Evolutionary conservation across 2,113 vertebrate genomes (phyloP), one percentile per base, ranked within the genome.

Genomic region (Seriola quinqueradiata): DNA sequence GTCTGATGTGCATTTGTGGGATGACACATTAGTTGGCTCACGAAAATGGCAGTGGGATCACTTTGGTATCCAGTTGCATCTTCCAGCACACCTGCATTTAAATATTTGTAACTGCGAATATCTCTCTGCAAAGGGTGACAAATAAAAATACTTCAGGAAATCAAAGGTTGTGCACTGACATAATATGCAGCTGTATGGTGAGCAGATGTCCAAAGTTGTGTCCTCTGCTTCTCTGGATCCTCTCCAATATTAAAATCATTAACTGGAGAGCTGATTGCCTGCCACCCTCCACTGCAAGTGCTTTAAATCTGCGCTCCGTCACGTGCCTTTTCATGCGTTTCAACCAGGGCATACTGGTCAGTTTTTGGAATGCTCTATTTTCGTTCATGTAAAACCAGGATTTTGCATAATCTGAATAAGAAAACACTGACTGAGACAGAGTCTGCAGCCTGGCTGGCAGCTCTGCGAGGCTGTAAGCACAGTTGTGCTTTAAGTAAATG

Each of bases 161-260:
- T 55, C 23, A 21, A 21, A 67, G 44, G 8, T 10, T 50, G 40
- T 5, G 23, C 50, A 28, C 38, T 36, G 58, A 60, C 34, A 68
- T 21, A 14, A 38, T 38, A 11, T 46, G 44, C 44, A 57, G 52
- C 28, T 81, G 40, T 54, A 48, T 7, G 14, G 57, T 8, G 11
- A 63, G 13, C 61, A 38, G 32, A 70, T 40, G 60, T 60, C 32
- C 10, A 21, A 52, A 16, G 36, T 38, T 7, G 60, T 38, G 9
- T 63, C 42, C 25, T 57, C 28, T 17, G 70, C 46, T 58, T 36
- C 16, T 55, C 10, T 72, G 65, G 52, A 67, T 58, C 32, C 17
- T 50, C 57, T 79, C 78, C 44, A 61, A 44, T 21, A 50, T 55
- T 77, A n/a, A 60, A 81, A 80, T 78, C 42, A 85, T 75, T 46